Base-by-base conservation (phyloP, 2,888 invertebrate genomes). In the Conops quadrifasciatus region DNA sequence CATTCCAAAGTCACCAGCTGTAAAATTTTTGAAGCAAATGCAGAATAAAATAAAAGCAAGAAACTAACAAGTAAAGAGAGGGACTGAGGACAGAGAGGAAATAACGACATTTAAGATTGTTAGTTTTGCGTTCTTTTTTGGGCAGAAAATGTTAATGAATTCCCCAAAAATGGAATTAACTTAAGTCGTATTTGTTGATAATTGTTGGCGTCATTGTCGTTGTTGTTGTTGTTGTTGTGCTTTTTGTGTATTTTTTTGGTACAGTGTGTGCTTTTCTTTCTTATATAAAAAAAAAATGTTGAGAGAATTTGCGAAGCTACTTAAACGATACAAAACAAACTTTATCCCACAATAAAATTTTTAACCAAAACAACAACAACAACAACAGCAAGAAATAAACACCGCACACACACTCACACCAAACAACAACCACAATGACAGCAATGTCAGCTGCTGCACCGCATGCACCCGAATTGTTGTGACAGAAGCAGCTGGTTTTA, bases 71-170 rank as follows among this genome's bases (percentile, higher is more conserved):
- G n/a, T n/a, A n/a, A n/a, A 43, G 24, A 11, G 45, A 16, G 7
- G 19, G 53, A 49, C n/a, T 24, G 21, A 11, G 19, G 26, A n/a
- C 13, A 3, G 43, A 36, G 15, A 24, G 45, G 47, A n/a, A 59
- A 11, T 19, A 30, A 26, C 16, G 45, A n/a, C 30, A 19, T 56
- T 26, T 45, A 13, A n/a, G 21, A 0, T 36, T n/a, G 62, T 15
- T n/a, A n/a, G 3, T 47, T 36, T 43, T 16, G n/a, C 28, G 30
- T 62, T 51, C 15, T 24, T 58, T 4, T 36, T 36, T 24, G 7
- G n/a, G 68, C 49, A 68, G 5, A 43, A 56, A 58, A 70, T 70
- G 70, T 65, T 70, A 70, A 70, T 70, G 70, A 64, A 43, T 65
- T 65, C 26, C 36, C 28, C 67, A 67, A 59, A 67, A 36, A 36